phyloP scores from a whole-genome alignment of 2,888 invertebrate species.

The Agrotis exclamationis region DNA sequence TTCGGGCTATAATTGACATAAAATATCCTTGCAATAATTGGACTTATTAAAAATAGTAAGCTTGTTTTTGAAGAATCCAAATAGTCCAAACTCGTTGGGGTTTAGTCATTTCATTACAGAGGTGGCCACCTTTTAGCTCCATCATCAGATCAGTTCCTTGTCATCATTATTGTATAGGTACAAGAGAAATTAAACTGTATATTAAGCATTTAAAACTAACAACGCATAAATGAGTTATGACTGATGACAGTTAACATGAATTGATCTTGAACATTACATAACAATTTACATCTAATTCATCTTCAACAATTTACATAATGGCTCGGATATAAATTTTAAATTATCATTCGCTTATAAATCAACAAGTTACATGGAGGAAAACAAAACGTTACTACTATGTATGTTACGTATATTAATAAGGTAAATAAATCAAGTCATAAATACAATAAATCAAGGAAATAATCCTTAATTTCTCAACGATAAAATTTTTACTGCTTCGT shows the following conservation, averaged over 20 bases:
- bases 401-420: neutral
- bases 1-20: too few relatives aligned
- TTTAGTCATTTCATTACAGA: too few relatives aligned
- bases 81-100: too few relatives aligned
- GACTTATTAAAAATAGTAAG: too few relatives aligned
- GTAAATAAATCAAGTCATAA: neutral
- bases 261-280: constrained; percentile 8
- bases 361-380: constrained; percentile 3
- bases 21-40: too few relatives aligned
- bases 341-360: constrained; percentile 1
- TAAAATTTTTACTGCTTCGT: neutral
- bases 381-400: neutral
- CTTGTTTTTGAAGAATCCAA: too few relatives aligned
- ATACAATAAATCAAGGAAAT: neutral
- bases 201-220: neutral
- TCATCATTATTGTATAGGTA: too few relatives aligned
- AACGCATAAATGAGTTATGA: neutral
- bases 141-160: too few relatives aligned
- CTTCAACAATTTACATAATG: constrained; percentile 13
- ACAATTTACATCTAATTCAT: neutral
- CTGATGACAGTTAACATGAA: neutral
- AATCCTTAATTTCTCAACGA: neutral
- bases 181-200: too few relatives aligned
- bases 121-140: too few relatives aligned
- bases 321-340: constrained; percentile 9